Conservation (phyloP, 2,113 vertebrate genomes). For the Albula goreensis region DNA sequence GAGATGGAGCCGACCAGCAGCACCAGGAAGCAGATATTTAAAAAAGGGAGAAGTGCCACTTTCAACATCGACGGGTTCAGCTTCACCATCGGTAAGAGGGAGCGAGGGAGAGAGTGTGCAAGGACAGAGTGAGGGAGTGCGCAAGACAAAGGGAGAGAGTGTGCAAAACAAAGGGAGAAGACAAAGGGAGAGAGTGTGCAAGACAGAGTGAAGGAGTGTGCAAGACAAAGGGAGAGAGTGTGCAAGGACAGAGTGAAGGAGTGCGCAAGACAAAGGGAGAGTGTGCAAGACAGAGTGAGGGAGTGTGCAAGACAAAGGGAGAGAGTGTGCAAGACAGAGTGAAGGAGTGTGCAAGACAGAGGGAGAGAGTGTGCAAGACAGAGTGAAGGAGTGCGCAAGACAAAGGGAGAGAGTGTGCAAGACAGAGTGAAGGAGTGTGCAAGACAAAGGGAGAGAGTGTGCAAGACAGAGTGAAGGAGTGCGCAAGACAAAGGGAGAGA, state of each 20-base stretch:
- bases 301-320: constrained; percentile 16
- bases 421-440: too few species aligned
- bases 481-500: too few species aligned
- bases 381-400: background rate
- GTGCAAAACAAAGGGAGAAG: background rate
- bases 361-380: constrained; percentile 25
- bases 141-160: background rate
- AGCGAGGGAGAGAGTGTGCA: background rate
- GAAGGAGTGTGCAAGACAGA: background rate
- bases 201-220: too few species aligned
- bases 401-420: too few species aligned
- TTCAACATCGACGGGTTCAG: constrained; percentile 97
- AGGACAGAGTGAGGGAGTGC: too few species aligned
- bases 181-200: too few species aligned
- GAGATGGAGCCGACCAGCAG: constrained; percentile 77
- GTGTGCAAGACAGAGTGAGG: background rate
- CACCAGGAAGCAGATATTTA: constrained; percentile 87
- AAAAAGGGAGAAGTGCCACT: constrained; percentile 90
- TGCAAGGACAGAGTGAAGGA: background rate
- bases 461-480: background rate
- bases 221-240: too few species aligned
- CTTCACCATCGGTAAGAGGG: constrained; percentile 91
- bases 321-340: constrained; percentile 15
- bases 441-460: background rate
- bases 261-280: background rate